Evolutionary conservation across 1,140 invertebrate species (phyloP), one percentile per base, ranked within the genome.

Genomic region (Onthophagus taurus): DNA sequence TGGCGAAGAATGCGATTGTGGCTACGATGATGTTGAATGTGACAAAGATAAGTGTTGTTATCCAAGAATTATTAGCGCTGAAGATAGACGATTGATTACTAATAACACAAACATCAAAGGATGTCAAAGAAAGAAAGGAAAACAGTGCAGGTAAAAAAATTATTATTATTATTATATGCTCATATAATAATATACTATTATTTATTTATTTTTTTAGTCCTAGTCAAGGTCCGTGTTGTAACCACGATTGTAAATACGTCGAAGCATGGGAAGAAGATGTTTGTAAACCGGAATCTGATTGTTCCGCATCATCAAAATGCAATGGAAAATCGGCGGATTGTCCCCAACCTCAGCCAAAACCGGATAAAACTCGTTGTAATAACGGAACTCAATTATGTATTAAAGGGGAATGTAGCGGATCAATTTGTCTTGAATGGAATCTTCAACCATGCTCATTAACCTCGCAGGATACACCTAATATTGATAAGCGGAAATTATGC

Each of bases 1-100:
- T 20, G 92, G 89, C 9, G 96, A 99, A 67, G 88, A 99, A 68
- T 99, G 96, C 61, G 96, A 99, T 67, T 99, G 96, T 64, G 96
- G 96, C 16, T 99, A 95, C 63, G 88, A 94, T 58, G 80, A 88
- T 44, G 76, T 79, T 14, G 95, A 99, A 61, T 98, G 95, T 68
- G 77, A 77, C 45, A n/a, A n/a, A n/a, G 91, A 97, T 55, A 78
- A 76, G 24, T 99, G 96, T 64, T 99, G 96, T 67, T 92, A 94
- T 66, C 93, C 94, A 3, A 70, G 87, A 12, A 68, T 83, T 54
- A 66, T 91, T 3, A 80, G 76, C 52, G 75, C 79, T 14, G 65
- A 73, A 44, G 85, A 89, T 51, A 71, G 69, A 31, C 74, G 75
- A 16, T 65, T 71, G 21, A n/a, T n/a, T n/a, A n/a, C n/a, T n/a